Evolutionary conservation across 2,113 vertebrate genomes (phyloP), one percentile per base, ranked within the genome.

Genomic region (Lagopus muta): DNA sequence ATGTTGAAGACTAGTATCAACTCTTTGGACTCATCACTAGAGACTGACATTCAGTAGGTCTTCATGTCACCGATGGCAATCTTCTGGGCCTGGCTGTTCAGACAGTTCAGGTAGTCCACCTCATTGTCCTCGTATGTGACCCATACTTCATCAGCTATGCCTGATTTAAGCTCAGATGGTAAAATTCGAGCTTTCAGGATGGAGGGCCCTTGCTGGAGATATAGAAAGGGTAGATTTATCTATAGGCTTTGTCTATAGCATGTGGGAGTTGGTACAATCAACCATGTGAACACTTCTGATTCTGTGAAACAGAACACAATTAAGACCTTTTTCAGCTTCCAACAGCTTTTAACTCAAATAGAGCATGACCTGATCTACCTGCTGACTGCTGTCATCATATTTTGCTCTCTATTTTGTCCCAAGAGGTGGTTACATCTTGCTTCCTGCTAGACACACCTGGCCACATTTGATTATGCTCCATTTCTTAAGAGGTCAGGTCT

Each of bases 401-500:
- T 93, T 92, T 90, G 40, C 17, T 50, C 71, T 84, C 74, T 84
- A 1, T 58, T 90, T 93, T 87, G 47, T 90, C 77, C 85, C 64
- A 47, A 62, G 47, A 38, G 77, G 48, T 76, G 30, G 30, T 34
- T 95, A 47, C 54, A 50, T 32, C 66, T 62, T 72, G n/a, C 67
- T 87, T 75, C 64, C 82, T 79, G 43, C 64, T 60, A 69, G 58
- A 93, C 36, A 77, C 58, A 87, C 82, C 57, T 42, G 36, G 47
- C 25, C 25, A 65, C 1, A 0, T 85, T 92, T 74, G 82, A 82
- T 88, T 92, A 83, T 96, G 91, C 61, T 89, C 74, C n/a, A 72
- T 67, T 96, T 96, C 43, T 90, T 76, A 80, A 84, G 82, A 88
- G 74, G 67, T 80, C 85, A 87, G 42, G 61, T 85, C 78, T 93